These are phyloP conservation scores for Percopsis transmontana DNA, from an alignment of 2,113 vertebrate genomes.

Conservation along the genomic window DNA sequence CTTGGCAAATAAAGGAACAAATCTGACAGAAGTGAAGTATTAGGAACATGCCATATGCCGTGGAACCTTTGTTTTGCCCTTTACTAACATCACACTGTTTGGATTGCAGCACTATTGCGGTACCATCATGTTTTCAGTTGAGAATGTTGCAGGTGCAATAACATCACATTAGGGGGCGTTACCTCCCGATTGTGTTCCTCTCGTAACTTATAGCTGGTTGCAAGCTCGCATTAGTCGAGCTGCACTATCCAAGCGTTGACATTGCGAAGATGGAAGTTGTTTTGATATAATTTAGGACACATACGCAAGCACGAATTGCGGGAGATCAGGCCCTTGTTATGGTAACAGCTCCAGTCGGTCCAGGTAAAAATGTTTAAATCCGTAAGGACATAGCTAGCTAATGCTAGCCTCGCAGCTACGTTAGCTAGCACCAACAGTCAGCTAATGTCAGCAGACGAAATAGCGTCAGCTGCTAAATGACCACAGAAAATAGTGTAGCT, in stretches of 20 bases:
- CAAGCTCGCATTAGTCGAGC: constrained; percentile 17
- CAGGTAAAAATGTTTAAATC: constrained; percentile 52
- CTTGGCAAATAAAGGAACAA: no score
- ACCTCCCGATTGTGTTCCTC: not conserved
- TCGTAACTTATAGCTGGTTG: not conserved
- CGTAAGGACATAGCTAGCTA: not conserved
- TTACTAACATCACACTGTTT: no score
- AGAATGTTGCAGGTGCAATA: not conserved
- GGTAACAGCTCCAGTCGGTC: constrained; percentile 50
- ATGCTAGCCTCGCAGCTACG: constrained; percentile 25
- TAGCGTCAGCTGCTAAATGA: not conserved
- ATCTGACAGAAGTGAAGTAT: no score
- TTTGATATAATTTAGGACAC: constrained; percentile 49
- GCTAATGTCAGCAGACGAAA: constrained; percentile 58
- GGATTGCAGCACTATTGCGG: not conserved
- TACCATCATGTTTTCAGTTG: not conserved
- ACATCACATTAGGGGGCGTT: not conserved
- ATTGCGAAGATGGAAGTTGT: constrained; percentile 71
- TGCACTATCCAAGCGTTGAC: constrained; percentile 54
- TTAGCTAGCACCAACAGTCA: constrained; percentile 30
- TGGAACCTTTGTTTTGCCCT: no score
- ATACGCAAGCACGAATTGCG: constrained; percentile 29
- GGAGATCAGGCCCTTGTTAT: constrained; percentile 55
- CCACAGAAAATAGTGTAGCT: not conserved
- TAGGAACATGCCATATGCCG: no score